These are phyloP conservation scores for Mechanitis mazaeus DNA, from an alignment of 2,888 invertebrate genomes.

Conservation along the genomic window DNA sequence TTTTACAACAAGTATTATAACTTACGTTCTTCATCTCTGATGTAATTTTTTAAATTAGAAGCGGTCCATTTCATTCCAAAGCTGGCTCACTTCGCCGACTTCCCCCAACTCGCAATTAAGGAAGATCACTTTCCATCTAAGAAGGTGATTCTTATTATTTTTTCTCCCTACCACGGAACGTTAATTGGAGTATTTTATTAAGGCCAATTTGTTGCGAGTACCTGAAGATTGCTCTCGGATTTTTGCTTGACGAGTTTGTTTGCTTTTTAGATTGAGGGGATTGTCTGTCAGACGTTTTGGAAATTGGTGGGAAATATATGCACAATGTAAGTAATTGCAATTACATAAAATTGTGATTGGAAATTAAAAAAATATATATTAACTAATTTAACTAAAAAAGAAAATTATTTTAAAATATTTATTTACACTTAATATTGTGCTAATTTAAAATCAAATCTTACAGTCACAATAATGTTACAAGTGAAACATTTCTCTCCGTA, in stretches of 20 bases:
- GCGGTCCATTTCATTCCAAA: slow-evolving; percentile 16
- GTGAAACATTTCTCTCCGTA: no score
- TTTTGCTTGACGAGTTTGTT: slow-evolving; percentile 42
- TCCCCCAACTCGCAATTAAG: slow-evolving; percentile 31
- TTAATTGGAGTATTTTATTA: slow-evolving; percentile 74
- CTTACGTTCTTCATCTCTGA: slow-evolving; percentile 6
- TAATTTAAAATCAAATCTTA: no score
- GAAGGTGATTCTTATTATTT: slow-evolving; percentile 70
- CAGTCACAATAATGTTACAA: no score
- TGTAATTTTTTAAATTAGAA: slow-evolving; percentile 25
- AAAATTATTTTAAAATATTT: neutral
- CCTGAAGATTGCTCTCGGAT: slow-evolving; percentile 56
- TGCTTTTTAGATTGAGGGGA: slow-evolving; percentile 28
- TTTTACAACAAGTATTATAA: neutral
- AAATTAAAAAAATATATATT: no score
- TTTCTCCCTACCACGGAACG: slow-evolving; percentile 45
- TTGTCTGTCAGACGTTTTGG: slow-evolving; percentile 4
- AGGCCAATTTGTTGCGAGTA: slow-evolving; percentile 70
- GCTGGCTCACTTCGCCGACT: slow-evolving; percentile 20
- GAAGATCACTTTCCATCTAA: slow-evolving; percentile 61
- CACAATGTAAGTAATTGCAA: no score
- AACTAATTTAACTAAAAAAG: no score
- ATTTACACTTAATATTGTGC: no score
- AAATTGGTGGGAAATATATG: neutral
- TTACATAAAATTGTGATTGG: no score